Evolutionary conservation across 2,113 vertebrate species (phyloP).

Genomic region (Anthoscopus minutus): DNA sequence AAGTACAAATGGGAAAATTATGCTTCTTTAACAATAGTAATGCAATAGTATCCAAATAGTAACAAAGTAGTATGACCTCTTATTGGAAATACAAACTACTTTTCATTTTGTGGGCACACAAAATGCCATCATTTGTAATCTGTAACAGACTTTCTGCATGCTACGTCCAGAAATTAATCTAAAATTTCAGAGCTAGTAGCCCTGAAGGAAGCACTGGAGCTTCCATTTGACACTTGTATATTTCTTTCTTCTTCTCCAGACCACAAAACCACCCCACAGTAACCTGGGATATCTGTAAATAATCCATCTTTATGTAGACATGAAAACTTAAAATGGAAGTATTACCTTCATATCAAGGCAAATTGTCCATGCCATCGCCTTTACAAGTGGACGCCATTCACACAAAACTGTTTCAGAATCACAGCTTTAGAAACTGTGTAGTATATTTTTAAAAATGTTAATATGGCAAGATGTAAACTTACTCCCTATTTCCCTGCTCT

Average conservation of each 20-base stretch:
- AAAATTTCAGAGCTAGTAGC: neutral
- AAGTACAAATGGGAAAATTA: neutral
- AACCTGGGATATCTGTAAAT: neutral
- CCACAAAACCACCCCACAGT: neutral
- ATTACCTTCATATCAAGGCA: neutral
- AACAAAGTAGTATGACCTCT: neutral
- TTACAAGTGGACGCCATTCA: neutral
- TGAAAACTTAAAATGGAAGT: neutral
- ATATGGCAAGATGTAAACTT: neutral
- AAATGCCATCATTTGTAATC: neutral
- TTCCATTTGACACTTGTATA: neutral
- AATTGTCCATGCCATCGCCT: neutral
- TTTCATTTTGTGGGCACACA: neutral
- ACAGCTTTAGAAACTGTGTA: neutral
- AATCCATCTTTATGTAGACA: neutral
- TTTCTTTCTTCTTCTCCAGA: neutral
- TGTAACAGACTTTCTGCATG: neutral
- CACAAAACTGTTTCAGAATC: neutral
- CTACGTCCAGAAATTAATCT: neutral
- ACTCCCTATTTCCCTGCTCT: neutral
- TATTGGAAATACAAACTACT: neutral
- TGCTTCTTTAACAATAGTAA: neutral
- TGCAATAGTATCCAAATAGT: neutral
- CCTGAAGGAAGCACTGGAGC: neutral
- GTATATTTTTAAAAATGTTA: neutral